Conservation (phyloP, 2,797 vertebrate genomes). For the Hylomyscus alleni region DNA sequence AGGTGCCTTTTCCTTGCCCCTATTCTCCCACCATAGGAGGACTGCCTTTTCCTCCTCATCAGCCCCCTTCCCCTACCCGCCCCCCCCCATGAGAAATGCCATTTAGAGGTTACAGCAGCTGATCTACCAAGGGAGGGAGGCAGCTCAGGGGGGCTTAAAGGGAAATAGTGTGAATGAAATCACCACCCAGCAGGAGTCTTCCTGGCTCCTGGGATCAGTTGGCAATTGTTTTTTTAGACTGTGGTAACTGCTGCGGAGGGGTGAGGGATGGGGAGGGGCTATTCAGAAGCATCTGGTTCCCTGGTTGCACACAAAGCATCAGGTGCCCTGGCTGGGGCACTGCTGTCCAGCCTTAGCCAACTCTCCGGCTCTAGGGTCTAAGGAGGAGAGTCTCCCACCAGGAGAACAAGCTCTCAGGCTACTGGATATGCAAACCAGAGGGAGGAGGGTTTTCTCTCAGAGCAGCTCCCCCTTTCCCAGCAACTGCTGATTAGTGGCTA, state of each 20-base stretch:
- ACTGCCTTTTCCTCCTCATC: background rate
- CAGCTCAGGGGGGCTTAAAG: slow-evolving; percentile 63
- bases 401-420: background rate
- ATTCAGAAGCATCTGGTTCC: slow-evolving; percentile 12
- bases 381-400: background rate
- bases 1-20: background rate
- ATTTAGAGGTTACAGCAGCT: slow-evolving; percentile 65
- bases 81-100: background rate
- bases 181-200: slow-evolving; percentile 73
- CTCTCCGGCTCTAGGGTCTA: background rate
- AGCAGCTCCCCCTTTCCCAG: background rate
- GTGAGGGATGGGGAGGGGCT: background rate
- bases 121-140: background rate
- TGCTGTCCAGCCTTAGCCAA: background rate
- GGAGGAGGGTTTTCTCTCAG: background rate
- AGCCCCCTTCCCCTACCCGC: background rate
- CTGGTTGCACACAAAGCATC: background rate
- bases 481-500: background rate
- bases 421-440: too few species aligned
- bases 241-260: slow-evolving; percentile 35
- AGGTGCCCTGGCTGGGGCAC: background rate
- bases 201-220: slow-evolving; percentile 67
- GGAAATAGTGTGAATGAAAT: slow-evolving; percentile 80
- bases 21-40: background rate
- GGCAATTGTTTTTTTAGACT: slow-evolving; percentile 74